A percentile compares a stretch with the other conserved stretches of the same genome.
phyloP scores from a whole-genome alignment of 2,888 invertebrate species.

The Eustalomyia histrio region DNA sequence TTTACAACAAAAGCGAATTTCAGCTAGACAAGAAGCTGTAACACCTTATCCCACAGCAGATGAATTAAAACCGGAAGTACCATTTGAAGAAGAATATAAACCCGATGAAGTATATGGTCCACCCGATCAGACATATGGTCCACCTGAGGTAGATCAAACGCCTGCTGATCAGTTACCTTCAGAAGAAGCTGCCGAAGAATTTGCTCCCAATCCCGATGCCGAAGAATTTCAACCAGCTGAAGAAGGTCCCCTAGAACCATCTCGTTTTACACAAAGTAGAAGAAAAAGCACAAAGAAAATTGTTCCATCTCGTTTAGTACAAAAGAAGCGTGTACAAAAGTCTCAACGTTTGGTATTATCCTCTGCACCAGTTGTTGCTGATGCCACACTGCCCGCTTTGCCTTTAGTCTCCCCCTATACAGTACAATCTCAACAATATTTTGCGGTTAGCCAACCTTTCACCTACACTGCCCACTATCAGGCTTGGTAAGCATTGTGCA shows the following conservation, averaged over 20 bases:
- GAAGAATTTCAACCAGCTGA: constrained; percentile 68
- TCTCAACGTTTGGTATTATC: constrained; percentile 54
- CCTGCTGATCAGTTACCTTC: constrained; percentile 64
- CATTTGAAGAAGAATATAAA: constrained; percentile 66
- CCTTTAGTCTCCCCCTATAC: constrained; percentile 53
- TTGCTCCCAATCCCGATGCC: constrained; percentile 66
- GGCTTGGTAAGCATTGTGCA: constrained; percentile 67
- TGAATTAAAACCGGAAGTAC: constrained; percentile 72
- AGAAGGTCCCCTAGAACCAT: neutral
- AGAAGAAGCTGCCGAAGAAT: constrained; percentile 64
- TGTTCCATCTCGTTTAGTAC: constrained; percentile 38
- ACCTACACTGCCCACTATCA: constrained; percentile 68
- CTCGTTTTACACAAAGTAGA: constrained; percentile 23
- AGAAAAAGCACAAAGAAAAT: constrained; percentile 41
- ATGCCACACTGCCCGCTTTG: constrained; percentile 23
- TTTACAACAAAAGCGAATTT: constrained; percentile 63
- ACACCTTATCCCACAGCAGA: constrained; percentile 73
- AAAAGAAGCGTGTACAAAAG: constrained; percentile 45
- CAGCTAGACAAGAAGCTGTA: constrained; percentile 69
- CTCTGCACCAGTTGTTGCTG: constrained; percentile 37
- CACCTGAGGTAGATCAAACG: constrained; percentile 63
- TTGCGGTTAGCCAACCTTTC: constrained; percentile 70
- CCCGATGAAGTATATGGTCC: constrained; percentile 74
- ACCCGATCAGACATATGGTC: constrained; percentile 70
- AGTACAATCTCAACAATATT: constrained; percentile 68